A percentile compares a stretch with the other conserved stretches of the same genome.
These are phyloP conservation scores for Siniperca obscura DNA, from an alignment of 2,797 vertebrate genomes.

Conservation along the genomic window DNA sequence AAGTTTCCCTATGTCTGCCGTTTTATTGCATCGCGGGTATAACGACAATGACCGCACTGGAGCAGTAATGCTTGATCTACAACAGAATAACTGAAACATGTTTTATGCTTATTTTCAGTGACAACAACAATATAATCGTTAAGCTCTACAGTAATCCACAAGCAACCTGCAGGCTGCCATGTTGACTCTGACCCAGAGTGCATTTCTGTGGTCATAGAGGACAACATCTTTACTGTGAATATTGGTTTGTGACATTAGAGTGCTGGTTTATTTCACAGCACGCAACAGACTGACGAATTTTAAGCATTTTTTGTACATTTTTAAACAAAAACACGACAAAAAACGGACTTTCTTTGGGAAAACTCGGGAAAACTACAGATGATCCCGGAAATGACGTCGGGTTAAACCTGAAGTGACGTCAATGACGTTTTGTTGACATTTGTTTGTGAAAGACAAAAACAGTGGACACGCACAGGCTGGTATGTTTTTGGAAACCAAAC, in stretches of 20 bases:
- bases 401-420: conserved; percentile 52
- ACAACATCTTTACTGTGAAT: neutral
- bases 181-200: conserved; percentile 76
- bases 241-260: neutral
- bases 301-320: rapidly evolving
- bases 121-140: conserved; percentile 33
- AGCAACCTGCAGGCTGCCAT: conserved; percentile 79
- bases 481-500: conserved; percentile 62
- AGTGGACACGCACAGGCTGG: conserved; percentile 57
- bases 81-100: conserved; percentile 80
- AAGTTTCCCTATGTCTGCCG: conserved; percentile 70
- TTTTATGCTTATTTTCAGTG: conserved; percentile 24
- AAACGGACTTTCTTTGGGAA: rapidly evolving
- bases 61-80: conserved; percentile 54
- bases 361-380: conserved; percentile 44
- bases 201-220: conserved; percentile 37
- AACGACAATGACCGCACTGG: conserved; percentile 57
- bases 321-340: neutral
- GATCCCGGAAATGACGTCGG: conserved; percentile 67
- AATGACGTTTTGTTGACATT: conserved; percentile 86
- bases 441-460: conserved; percentile 83
- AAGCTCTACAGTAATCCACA: conserved; percentile 66
- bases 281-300: rapidly evolving
- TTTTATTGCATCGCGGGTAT: conserved; percentile 64
- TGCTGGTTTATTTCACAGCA: neutral